A percentile compares a stretch with the other conserved stretches of the same genome.
Conservation (phyloP, 2,888 invertebrate genomes). For the Salticus scenicus region DNA sequence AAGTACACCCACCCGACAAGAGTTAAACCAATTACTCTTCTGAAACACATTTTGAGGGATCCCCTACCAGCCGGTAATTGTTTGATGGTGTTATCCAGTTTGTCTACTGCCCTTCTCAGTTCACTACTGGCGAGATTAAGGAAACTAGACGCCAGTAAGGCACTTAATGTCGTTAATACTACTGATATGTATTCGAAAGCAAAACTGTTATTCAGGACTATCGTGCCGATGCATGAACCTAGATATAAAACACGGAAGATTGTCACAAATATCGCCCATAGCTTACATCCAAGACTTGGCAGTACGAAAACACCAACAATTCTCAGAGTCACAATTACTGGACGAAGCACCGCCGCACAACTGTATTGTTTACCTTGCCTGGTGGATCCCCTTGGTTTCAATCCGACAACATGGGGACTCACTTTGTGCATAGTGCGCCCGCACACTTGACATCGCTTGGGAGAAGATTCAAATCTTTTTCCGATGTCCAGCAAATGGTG, state of each 20-base stretch:
- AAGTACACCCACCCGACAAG: conserved; percentile 60
- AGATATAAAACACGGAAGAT: conserved; percentile 54
- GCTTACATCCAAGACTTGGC: conserved; percentile 33
- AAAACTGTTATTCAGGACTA: conserved; percentile 58
- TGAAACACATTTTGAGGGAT: conserved; percentile 34
- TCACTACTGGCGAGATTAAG: conserved; percentile 34
- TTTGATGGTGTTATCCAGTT: conserved; percentile 58
- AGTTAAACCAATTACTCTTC: conserved; percentile 45
- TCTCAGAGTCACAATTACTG: conserved; percentile 46
- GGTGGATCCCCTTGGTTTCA: conserved; percentile 23
- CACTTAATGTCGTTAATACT: conserved; percentile 54
- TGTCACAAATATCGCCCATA: conserved; percentile 47
- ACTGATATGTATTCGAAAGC: conserved; percentile 67
- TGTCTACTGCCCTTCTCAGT: conserved; percentile 41
- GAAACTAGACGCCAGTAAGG: conserved; percentile 44
- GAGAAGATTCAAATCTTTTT: conserved; percentile 21
- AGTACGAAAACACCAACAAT: conserved; percentile 50
- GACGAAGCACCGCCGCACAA: conserved; percentile 43
- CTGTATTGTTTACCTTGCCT: conserved; percentile 47
- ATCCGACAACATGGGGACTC: conserved; percentile 33
- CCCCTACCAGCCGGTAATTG: conserved; percentile 43
- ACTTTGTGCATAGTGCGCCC: conserved; percentile 42
- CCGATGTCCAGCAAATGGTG: conserved; percentile 58
- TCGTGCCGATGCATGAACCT: conserved; percentile 49
- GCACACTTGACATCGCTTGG: conserved; percentile 32